These are phyloP conservation scores for Heliocidaris erythrogramma DNA, from an alignment of 35 echinoderm and acorn worm species.

Conservation along the genomic window DNA sequence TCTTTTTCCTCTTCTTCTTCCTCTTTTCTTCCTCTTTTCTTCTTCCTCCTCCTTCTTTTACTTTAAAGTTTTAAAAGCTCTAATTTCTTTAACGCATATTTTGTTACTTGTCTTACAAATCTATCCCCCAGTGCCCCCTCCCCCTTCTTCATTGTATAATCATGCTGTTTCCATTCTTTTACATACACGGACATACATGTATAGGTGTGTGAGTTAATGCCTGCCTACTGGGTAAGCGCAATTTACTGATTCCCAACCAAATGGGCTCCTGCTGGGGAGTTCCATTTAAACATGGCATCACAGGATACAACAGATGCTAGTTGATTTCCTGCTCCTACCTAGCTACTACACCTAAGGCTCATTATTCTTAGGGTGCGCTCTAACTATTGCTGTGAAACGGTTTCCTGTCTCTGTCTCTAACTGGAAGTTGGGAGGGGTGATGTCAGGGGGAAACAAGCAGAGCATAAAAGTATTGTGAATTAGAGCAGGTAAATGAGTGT, in stretches of 20 bases:
- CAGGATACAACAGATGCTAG: slow-evolving; percentile 1
- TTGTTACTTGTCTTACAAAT: no score
- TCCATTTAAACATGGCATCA: neutral
- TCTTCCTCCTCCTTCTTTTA: neutral
- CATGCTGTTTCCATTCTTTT: no score
- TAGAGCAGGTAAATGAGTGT: neutral
- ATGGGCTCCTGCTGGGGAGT: neutral
- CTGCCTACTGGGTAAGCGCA: neutral
- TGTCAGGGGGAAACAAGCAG: neutral
- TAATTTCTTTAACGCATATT: no score
- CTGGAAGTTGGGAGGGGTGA: neutral
- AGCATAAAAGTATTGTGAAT: neutral
- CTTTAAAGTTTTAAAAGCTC: no score
- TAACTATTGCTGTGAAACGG: neutral
- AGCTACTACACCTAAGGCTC: neutral
- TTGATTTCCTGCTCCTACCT: neutral
- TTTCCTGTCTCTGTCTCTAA: neutral
- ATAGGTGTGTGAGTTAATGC: no score
- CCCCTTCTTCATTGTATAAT: no score
- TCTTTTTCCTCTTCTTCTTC: neutral
- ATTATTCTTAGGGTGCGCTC: neutral
- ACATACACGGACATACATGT: no score
- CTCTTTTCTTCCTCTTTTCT: neutral
- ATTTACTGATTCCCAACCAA: neutral
- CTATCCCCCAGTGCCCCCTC: no score